A percentile compares a stretch with the other conserved stretches of the same genome.
These are phyloP conservation scores for Drosophila nasuta DNA, from an alignment of 1,140 invertebrate genomes.

Conservation along the genomic window DNA sequence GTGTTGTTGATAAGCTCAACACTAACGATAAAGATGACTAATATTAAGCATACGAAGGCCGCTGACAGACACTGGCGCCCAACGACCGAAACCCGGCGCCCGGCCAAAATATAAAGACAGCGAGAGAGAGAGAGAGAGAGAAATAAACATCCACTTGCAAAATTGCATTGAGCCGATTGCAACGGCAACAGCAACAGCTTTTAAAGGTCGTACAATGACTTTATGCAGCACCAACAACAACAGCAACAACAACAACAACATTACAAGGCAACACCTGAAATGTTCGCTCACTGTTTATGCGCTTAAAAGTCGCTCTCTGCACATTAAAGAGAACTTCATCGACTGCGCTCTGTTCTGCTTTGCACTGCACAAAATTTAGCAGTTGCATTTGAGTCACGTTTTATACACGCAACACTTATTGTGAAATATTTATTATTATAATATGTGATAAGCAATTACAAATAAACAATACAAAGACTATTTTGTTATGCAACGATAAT, in stretches of 20 bases:
- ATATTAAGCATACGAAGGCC: conserved; percentile 20
- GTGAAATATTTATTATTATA: too few species aligned
- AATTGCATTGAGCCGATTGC: conserved; percentile 49
- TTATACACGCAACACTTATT: not conserved
- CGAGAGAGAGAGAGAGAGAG: not conserved
- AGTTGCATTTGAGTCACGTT: not conserved
- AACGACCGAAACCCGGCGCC: conserved; percentile 1
- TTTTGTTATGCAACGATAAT: too few species aligned
- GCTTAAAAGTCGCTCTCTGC: conserved; percentile 17
- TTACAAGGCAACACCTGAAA: conserved; percentile 42
- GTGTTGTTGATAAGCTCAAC: conserved; percentile 29
- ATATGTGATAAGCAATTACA: too few species aligned
- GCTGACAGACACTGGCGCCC: conserved; percentile 9
- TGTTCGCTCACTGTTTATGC: not conserved
- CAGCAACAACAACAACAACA: not conserved
- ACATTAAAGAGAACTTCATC: not conserved
- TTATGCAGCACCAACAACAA: conserved; percentile 33
- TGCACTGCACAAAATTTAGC: not conserved
- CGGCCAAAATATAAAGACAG: conserved; percentile 15
- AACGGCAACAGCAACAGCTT: conserved; percentile 60
- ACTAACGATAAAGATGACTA: conserved; percentile 20
- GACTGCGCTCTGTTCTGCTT: too few species aligned
- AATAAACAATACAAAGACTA: too few species aligned
- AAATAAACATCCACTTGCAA: conserved; percentile 27
- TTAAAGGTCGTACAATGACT: conserved; percentile 72